These are phyloP conservation scores for Lagopus leucura DNA, from an alignment of 2,113 vertebrate species.

Conservation along the genomic window DNA sequence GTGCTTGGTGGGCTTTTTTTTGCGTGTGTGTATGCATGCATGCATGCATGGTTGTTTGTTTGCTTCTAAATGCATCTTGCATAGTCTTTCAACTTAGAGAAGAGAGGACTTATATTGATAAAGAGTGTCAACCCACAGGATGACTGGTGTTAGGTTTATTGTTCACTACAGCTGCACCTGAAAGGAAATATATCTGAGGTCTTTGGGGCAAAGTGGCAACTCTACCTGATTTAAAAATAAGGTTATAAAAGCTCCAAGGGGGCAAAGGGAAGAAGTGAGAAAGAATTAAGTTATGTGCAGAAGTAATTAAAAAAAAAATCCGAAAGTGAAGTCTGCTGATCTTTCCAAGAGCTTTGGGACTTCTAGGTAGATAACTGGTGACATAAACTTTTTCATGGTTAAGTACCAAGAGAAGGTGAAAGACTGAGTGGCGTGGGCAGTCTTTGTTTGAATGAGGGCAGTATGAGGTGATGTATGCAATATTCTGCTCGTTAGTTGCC, in stretches of 20 bases:
- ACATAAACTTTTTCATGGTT: neutral
- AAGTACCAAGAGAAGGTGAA: neutral
- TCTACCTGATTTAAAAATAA: neutral
- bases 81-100: neutral
- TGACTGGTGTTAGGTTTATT: neutral
- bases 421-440: neutral
- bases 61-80: neutral
- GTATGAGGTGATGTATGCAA: neutral
- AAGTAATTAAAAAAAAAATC: neutral
- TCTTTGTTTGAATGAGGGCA: neutral
- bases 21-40: too few species aligned
- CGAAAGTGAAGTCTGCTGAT: neutral
- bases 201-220: neutral
- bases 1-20: neutral
- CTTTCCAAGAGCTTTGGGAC: neutral
- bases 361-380: neutral
- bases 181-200: neutral
- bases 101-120: neutral
- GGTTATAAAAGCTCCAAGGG: neutral
- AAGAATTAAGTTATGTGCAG: neutral
- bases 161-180: neutral
- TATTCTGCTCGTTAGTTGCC: neutral
- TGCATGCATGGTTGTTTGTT: neutral
- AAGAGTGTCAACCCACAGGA: neutral
- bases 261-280: neutral